A percentile compares a stretch with the other conserved stretches of the same genome.
Conservation (phyloP, 2,888 invertebrate species). For the Drosophila nigritarsus region DNA sequence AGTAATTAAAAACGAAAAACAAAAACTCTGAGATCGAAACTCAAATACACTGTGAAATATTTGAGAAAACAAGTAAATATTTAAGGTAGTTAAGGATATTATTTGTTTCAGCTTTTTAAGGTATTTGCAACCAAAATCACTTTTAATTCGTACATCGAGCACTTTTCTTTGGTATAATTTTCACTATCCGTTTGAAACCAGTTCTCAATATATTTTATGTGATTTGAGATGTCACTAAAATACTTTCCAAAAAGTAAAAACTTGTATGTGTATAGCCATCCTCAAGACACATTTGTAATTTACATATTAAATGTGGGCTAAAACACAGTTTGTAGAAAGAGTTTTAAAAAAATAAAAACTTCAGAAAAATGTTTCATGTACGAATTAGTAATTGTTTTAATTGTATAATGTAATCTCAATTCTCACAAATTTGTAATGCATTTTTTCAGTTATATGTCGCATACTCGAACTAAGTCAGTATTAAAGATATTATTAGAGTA, state of each 20-base stretch:
- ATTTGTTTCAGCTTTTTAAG: no score
- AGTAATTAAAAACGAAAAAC: conserved; percentile 67
- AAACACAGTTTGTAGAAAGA: background rate
- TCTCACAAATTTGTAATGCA: background rate
- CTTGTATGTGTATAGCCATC: background rate
- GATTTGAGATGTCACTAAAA: background rate
- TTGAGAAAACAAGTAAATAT: background rate
- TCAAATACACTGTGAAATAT: conserved; percentile 25
- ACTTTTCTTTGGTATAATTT: no score
- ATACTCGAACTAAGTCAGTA: background rate
- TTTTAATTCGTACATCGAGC: no score
- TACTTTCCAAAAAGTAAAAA: background rate
- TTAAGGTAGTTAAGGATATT: no score
- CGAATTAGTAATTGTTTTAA: background rate
- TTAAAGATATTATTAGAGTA: background rate
- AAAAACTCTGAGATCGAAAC: conserved; percentile 6
- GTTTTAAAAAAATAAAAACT: background rate
- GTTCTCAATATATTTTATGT: background rate
- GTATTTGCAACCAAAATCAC: background rate
- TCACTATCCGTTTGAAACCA: background rate
- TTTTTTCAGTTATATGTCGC: background rate
- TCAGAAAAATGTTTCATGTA: background rate
- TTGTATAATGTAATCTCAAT: background rate
- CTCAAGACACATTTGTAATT: background rate
- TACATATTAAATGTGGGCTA: background rate